These are phyloP conservation scores for Heloderma charlesbogerti DNA, from an alignment of 2,113 vertebrate species.

Conservation along the genomic window DNA sequence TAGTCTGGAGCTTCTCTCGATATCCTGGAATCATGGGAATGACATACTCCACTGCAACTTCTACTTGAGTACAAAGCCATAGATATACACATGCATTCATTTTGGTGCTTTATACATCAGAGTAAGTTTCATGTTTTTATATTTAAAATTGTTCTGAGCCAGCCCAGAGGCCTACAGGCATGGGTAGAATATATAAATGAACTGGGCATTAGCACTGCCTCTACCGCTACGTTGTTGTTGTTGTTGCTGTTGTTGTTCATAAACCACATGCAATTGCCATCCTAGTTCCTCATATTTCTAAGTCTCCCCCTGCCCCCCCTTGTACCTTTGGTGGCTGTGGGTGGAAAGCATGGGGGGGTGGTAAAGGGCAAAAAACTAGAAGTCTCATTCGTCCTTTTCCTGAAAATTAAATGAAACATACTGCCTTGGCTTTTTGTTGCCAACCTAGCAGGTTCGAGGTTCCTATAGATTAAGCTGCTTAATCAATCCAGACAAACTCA, in stretches of 20 bases:
- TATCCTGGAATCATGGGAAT: not conserved
- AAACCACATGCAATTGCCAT: not conserved
- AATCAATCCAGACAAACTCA: slow-evolving; percentile 67
- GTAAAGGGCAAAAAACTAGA: not conserved
- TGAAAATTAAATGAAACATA: slow-evolving; percentile 55
- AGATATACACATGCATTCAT: too few relatives aligned
- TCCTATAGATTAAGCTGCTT: slow-evolving; percentile 67
- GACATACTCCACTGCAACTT: not conserved
- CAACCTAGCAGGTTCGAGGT: slow-evolving; percentile 50
- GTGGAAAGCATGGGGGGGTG: fast-evolving
- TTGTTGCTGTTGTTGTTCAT: not conserved
- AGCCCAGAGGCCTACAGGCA: not conserved
- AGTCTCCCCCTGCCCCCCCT: not conserved
- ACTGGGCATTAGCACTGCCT: not conserved
- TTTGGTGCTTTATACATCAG: not conserved
- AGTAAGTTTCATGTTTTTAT: not conserved
- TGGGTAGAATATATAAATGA: not conserved
- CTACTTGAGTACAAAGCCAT: not conserved
- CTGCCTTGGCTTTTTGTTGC: slow-evolving; percentile 66
- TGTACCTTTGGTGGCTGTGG: not conserved
- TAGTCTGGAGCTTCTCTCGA: not conserved
- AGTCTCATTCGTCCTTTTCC: slow-evolving; percentile 43
- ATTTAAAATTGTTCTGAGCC: not conserved
- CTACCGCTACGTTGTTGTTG: fast-evolving
- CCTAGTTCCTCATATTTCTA: not conserved